Evolutionary conservation across 2,797 vertebrate species (phyloP).

Genomic region (Gila robusta): DNA sequence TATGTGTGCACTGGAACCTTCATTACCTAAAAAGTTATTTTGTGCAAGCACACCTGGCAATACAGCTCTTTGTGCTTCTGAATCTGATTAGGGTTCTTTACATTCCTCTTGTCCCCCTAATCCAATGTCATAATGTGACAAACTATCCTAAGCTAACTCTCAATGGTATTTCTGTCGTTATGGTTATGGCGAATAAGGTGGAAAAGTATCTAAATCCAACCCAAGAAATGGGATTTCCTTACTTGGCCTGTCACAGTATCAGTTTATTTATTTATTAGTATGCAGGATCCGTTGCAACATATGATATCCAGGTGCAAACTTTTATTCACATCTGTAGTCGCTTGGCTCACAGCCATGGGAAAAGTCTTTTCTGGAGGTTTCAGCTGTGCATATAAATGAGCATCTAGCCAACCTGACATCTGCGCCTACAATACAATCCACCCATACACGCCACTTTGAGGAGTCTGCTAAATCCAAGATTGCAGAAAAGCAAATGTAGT

Average conservation of each 20-base stretch:
- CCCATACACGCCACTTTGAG: conserved; percentile 9
- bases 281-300: conserved; percentile 31
- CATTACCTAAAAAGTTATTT: background rate
- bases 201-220: conserved; percentile 17
- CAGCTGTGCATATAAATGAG: conserved; percentile 13
- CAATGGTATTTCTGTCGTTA: conserved; percentile 42
- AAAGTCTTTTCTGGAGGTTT: conserved; percentile 19
- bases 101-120: conserved; percentile 12
- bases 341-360: conserved; percentile 40
- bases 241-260: conserved; percentile 14
- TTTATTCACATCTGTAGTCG: conserved; percentile 21
- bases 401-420: conserved; percentile 14
- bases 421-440: background rate
- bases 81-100: background rate
- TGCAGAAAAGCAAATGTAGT: conserved; percentile 21
- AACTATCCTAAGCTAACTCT: conserved; percentile 5
- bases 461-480: conserved; percentile 23
- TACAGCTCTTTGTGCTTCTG: background rate
- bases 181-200: conserved; percentile 25
- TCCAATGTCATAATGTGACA: conserved; percentile 24
- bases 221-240: conserved; percentile 47
- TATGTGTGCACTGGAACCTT: background rate
- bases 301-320: conserved; percentile 55
- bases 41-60: background rate
- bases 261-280: conserved; percentile 34